Evolutionary conservation across 2,113 vertebrate genomes (phyloP).

Genomic region (Vidua chalybeata): DNA sequence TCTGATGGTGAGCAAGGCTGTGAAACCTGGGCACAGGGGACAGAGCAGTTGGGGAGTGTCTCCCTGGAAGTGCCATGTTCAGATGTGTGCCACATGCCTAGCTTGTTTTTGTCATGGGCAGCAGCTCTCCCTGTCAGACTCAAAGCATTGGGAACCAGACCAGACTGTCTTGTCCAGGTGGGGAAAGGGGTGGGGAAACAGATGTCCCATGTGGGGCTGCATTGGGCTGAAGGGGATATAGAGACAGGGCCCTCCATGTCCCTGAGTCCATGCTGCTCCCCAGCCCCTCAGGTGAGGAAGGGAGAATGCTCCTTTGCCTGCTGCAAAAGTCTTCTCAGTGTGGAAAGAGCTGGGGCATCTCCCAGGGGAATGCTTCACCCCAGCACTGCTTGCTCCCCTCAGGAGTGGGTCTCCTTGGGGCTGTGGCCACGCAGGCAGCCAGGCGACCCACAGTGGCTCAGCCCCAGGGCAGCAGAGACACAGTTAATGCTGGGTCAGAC

Average conservation of each 20-base stretch:
- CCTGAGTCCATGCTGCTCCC: neutral
- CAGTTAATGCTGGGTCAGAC: neutral
- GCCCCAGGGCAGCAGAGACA: neutral
- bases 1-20: conserved; percentile 68
- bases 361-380: accelerated
- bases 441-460: neutral
- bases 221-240: neutral
- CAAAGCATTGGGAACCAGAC: neutral
- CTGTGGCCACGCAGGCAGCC: neutral
- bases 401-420: neutral
- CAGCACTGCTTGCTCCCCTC: neutral
- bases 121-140: neutral
- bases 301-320: neutral
- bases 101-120: neutral
- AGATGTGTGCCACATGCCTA: neutral
- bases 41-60: neutral
- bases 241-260: neutral
- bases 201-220: neutral
- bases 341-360: neutral
- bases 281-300: neutral
- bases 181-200: neutral
- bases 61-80: accelerated
- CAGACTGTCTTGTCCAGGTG: neutral
- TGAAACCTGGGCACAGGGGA: accelerated
- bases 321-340: neutral